phyloP scores from a whole-genome alignment of 2,888 invertebrate species.

The Caradrina kadenii region DNA sequence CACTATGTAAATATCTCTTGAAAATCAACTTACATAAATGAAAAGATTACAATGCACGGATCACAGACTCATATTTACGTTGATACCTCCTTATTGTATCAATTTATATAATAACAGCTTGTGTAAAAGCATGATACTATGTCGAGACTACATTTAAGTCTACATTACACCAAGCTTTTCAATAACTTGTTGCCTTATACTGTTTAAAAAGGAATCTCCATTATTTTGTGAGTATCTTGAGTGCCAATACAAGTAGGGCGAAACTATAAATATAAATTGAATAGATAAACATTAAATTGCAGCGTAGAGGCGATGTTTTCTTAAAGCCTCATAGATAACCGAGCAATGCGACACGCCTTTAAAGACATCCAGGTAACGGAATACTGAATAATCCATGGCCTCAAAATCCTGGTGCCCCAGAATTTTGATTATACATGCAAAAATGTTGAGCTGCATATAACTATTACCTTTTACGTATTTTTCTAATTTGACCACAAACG shows the following conservation, averaged over 20 bases:
- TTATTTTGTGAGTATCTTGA: conserved; percentile 77
- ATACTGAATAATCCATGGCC: conserved; percentile 46
- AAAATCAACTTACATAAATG: conserved; percentile 48
- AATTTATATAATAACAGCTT: conserved; percentile 51
- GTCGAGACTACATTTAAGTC: conserved; percentile 8
- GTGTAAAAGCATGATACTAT: conserved; percentile 17
- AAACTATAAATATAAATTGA: conserved; percentile 86
- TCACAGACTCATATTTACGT: conserved; percentile 32
- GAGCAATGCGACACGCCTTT: conserved; percentile 65
- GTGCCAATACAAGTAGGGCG: conserved; percentile 78
- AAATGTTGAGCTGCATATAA: conserved; percentile 5
- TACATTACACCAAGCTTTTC: conserved; percentile 22
- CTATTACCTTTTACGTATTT: not conserved
- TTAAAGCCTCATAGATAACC: conserved; percentile 58
- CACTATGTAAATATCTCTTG: conserved; percentile 41
- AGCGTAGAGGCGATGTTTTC: conserved; percentile 70
- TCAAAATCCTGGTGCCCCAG: conserved; percentile 30
- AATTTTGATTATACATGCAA: conserved; percentile 10
- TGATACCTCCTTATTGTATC: conserved; percentile 39
- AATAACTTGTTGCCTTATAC: conserved; percentile 44
- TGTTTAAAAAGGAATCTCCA: conserved; percentile 70
- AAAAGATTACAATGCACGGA: conserved; percentile 56
- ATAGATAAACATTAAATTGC: conserved; percentile 79
- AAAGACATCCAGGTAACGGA: conserved; percentile 59
- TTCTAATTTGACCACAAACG: not conserved